These are phyloP conservation scores for Gymnothorax reevesii DNA, from an alignment of 2,797 vertebrate genomes.

Conservation along the genomic window DNA sequence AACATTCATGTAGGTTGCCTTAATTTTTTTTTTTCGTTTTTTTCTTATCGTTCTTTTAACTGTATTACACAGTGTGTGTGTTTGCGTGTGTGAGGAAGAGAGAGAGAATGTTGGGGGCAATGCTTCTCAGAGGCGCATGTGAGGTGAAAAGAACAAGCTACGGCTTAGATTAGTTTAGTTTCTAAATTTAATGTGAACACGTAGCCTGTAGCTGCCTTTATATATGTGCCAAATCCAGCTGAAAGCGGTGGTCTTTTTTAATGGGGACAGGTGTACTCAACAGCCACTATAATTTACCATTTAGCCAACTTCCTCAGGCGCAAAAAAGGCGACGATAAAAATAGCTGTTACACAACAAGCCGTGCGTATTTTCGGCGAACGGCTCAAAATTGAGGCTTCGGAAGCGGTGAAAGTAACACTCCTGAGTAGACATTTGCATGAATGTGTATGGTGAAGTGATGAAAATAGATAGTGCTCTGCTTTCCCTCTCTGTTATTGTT, in stretches of 20 bases:
- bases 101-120: neutral
- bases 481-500: slow-evolving; percentile 53
- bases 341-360: neutral
- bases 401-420: neutral
- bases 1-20: neutral
- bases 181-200: neutral
- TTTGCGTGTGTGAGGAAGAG: neutral
- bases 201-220: neutral
- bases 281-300: neutral
- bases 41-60: slow-evolving; percentile 9
- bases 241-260: neutral
- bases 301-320: neutral
- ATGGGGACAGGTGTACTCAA: slow-evolving; percentile 9
- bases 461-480: slow-evolving; percentile 54
- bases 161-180: neutral
- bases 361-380: neutral
- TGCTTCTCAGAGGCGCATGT: neutral
- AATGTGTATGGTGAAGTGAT: slow-evolving; percentile 46
- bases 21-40: slow-evolving; percentile 3
- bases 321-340: neutral
- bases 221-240: neutral
- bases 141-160: slow-evolving; percentile 9
- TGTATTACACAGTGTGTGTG: neutral
- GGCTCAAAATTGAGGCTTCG: slow-evolving; percentile 6
- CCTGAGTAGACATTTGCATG: slow-evolving; percentile 16